A percentile compares a stretch with the other conserved stretches of the same genome.
phyloP scores from a whole-genome alignment of 2,113 vertebrate genomes.

The Hemicordylus capensis region DNA sequence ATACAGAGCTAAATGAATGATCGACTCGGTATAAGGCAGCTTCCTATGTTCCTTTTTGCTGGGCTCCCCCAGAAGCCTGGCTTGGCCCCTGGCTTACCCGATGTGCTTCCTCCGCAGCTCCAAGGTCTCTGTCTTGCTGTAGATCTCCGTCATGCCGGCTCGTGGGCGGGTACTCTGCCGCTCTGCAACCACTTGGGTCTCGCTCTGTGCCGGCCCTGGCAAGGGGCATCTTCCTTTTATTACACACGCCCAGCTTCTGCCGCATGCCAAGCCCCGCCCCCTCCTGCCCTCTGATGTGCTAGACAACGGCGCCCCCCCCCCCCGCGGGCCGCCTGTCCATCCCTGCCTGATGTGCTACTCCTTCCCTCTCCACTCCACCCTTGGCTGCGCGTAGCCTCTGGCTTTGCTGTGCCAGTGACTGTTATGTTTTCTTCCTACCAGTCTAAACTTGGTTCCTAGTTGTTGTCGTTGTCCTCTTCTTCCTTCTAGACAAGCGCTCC shows the following conservation, averaged over 20 bases:
- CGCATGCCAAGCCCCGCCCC: constrained; percentile 53
- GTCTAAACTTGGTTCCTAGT: too few relatives aligned
- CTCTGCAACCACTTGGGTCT: background rate
- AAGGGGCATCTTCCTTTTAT: constrained; percentile 62
- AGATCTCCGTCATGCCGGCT: constrained; percentile 68
- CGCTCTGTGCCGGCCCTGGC: background rate
- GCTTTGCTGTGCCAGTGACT: too few relatives aligned
- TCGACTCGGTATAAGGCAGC: too few relatives aligned
- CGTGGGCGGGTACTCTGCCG: background rate
- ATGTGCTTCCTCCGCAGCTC: constrained; percentile 86
- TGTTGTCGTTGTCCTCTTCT: too few relatives aligned
- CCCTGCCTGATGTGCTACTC: too few relatives aligned
- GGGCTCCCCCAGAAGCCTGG: too few relatives aligned
- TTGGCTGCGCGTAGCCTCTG: too few relatives aligned
- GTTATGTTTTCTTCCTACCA: too few relatives aligned
- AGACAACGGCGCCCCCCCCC: constrained; percentile 16
- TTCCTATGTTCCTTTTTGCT: too few relatives aligned
- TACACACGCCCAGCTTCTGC: background rate
- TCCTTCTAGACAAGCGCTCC: too few relatives aligned
- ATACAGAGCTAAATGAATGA: too few relatives aligned
- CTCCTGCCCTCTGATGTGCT: background rate
- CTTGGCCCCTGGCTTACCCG: constrained; percentile 75
- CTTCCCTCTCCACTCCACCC: background rate
- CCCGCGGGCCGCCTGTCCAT: background rate
- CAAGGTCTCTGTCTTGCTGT: constrained; percentile 86